phyloP scores from a whole-genome alignment of 2,113 vertebrate species.

The Bucco capensis region DNA sequence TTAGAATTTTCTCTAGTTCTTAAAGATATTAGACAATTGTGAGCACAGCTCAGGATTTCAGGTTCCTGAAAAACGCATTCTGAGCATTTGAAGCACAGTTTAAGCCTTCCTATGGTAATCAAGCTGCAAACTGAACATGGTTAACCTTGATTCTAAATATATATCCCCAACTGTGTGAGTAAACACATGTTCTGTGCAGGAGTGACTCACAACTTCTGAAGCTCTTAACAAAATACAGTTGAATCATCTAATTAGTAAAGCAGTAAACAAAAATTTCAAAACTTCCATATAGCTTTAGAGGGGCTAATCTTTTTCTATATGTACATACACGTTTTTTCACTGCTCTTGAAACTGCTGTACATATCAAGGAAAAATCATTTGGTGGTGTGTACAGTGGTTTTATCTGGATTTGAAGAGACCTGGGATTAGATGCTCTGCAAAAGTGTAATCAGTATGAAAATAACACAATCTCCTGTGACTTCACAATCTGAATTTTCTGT shows the following conservation, averaged over 20 bases:
- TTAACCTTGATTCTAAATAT: constrained; percentile 35
- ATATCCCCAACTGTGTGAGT: not conserved
- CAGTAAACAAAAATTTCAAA: constrained; percentile 19
- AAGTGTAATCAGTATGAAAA: not conserved
- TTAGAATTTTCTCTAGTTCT: not conserved
- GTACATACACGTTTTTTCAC: not conserved
- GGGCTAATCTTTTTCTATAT: not conserved
- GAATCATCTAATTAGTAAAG: constrained; percentile 39
- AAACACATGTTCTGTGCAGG: constrained; percentile 6
- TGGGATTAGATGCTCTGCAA: not conserved
- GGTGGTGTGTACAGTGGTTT: not conserved
- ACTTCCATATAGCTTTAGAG: not conserved
- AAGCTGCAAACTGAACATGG: not conserved
- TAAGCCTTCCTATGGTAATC: not conserved
- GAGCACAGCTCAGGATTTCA: not conserved
- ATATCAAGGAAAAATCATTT: not conserved
- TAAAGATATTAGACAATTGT: not conserved
- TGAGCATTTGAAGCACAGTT: not conserved
- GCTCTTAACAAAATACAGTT: constrained; percentile 22
- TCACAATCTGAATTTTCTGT: not conserved
- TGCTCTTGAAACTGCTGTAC: not conserved
- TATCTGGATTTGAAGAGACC: not conserved
- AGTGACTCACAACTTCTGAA: constrained; percentile 32
- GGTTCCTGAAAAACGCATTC: not conserved
- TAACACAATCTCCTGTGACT: not conserved